Base-by-base conservation (phyloP, 2,797 vertebrate species). In the Pampus argenteus region DNA sequence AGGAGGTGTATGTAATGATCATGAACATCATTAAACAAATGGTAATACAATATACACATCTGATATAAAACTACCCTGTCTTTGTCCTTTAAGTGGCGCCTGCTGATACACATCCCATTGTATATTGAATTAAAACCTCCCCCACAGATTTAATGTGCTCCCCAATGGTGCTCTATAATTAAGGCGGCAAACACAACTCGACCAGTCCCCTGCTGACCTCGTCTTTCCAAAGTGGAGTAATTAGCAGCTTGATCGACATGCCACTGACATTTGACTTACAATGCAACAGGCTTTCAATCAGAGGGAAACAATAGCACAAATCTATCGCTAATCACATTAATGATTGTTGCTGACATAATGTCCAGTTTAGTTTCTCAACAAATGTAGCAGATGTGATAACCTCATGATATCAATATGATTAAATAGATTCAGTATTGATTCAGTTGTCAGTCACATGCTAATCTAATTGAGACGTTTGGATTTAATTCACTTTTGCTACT, bases 211-310 rank as follows among this genome's bases (percentile, higher is more conserved):
- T 36, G 64, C 80, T 79, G 77, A 83, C 80, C 85, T 73, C 77
- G 60, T 77, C 70, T 61, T 66, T 78, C 48, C 60, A 80, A 85
- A 88, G 71, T 71, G 63, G 76, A 86, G 66, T 88, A 87, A 89
- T 90, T 88, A 89, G 82, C 79, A 70, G 78, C 74, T 63, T 80
- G 76, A 88, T 74, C 62, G 29, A 75, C 60, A 34, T 58, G 66
- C 54, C 57, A 18, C 79, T 86, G 88, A 86, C 87, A 81, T 90
- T 87, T 88, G 77, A 84, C 86, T 79, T 88, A 84, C 59, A 76
- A 50, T 69, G 59, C 62, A 61, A 81, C 70, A 60, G 60, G 57
- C 57, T 2, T 60, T 71, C 34, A 47, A 5, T 48, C 54, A 63
- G 54, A 15, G 23, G 55, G 68, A 61, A 23, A n/a, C 45, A 17